These are phyloP conservation scores for Solea solea DNA, from an alignment of 2,113 vertebrate genomes.

Conservation along the genomic window DNA sequence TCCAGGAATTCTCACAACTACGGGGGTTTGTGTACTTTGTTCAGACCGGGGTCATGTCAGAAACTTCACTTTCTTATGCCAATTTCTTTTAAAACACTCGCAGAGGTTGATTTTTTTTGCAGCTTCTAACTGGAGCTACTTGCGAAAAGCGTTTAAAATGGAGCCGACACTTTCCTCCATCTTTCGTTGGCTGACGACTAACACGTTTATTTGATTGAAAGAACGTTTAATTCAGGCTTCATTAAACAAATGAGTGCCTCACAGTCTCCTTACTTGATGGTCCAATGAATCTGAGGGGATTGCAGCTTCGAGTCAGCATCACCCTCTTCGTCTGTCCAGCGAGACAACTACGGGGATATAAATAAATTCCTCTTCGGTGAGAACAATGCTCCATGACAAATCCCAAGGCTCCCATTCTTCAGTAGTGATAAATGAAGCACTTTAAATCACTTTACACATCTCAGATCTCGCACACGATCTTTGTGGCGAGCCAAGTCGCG, in stretches of 20 bases:
- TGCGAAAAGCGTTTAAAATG: too few relatives aligned
- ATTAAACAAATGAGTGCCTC: slow-evolving; percentile 20
- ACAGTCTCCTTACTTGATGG: not conserved
- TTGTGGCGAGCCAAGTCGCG: not conserved
- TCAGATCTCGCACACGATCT: slow-evolving; percentile 13
- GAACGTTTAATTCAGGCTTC: slow-evolving; percentile 12
- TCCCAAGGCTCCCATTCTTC: slow-evolving; percentile 11
- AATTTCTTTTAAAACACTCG: too few relatives aligned
- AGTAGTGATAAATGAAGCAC: slow-evolving; percentile 1
- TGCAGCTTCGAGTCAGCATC: not conserved
- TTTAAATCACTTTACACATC: not conserved
- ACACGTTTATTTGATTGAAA: slow-evolving; percentile 15
- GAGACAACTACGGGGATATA: not conserved
- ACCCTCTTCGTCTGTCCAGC: slow-evolving; percentile 2
- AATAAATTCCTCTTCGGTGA: not conserved
- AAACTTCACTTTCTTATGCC: not conserved
- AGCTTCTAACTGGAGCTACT: too few relatives aligned
- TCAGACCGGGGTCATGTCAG: not conserved
- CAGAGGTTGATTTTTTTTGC: too few relatives aligned
- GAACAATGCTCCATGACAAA: not conserved
- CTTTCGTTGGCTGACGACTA: not conserved
- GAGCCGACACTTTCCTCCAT: not conserved
- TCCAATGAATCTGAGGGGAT: not conserved
- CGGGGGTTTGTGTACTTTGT: slow-evolving; percentile 6
- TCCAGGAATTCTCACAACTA: slow-evolving; percentile 8